phyloP scores from a whole-genome alignment of 2,888 invertebrate species.

The Phyllotreta cruciferae region DNA sequence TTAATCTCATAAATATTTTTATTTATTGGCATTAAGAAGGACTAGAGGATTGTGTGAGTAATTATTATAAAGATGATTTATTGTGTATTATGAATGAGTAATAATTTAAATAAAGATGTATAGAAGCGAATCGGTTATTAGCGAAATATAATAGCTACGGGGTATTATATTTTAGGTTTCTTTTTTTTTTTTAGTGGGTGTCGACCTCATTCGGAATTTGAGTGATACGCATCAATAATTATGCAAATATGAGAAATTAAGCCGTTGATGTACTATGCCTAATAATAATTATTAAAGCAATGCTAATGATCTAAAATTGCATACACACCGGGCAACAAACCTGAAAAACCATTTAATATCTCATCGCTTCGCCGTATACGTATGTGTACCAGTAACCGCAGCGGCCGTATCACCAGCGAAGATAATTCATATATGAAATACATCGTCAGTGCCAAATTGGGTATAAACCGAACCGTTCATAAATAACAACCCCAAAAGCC shows the following conservation, averaged over 20 bases:
- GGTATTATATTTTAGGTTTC: neutral
- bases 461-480: slow-evolving; percentile 52
- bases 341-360: slow-evolving; percentile 2
- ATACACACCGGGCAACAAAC: neutral
- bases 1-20: slow-evolving; percentile 10
- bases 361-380: slow-evolving; percentile 2
- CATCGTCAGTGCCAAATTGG: slow-evolving; percentile 51
- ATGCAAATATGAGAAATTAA: slow-evolving; percentile 1
- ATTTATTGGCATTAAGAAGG: slow-evolving; percentile 1
- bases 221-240: slow-evolving; percentile 1
- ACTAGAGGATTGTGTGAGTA: neutral
- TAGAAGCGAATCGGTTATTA: neutral
- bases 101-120: slow-evolving; percentile 9
- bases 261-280: neutral
- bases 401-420: slow-evolving; percentile 40
- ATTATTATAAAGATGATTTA: slow-evolving; percentile 4
- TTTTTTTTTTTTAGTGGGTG: slow-evolving; percentile 6
- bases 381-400: slow-evolving; percentile 12
- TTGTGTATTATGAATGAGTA: neutral
- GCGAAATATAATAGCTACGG: neutral
- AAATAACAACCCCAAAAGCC: slow-evolving; percentile 50
- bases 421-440: slow-evolving; percentile 45
- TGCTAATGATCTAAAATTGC: neutral
- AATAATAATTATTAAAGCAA: slow-evolving; percentile 2
- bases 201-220: neutral